phyloP scores from a whole-genome alignment of 2,113 vertebrate species.

The Strix uralensis region DNA sequence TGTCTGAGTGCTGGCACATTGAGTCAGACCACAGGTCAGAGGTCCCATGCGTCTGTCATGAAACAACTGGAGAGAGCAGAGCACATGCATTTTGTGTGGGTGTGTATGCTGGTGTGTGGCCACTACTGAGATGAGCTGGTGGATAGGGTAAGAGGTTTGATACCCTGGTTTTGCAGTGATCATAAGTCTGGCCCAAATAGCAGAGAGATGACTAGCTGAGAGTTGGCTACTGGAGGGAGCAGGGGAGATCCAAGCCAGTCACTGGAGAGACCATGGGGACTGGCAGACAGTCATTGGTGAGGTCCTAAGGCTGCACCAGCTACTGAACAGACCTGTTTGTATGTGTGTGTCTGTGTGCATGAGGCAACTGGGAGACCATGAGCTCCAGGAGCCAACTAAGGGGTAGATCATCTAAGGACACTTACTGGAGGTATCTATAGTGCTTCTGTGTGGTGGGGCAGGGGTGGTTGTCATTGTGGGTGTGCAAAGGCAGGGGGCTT shows the following conservation, averaged over 20 bases:
- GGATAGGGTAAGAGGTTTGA: neutral
- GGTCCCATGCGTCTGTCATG: neutral
- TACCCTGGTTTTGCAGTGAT: neutral
- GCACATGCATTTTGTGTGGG: fast-evolving
- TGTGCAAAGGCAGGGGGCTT: neutral
- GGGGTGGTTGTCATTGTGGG: too few relatives aligned
- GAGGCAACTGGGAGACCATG: neutral
- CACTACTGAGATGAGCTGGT: neutral
- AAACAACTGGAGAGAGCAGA: neutral
- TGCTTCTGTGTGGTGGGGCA: neutral
- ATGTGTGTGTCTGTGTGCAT: neutral
- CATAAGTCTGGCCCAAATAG: neutral
- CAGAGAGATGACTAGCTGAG: neutral
- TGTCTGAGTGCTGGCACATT: neutral
- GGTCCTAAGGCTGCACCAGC: neutral
- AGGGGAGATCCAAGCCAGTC: neutral
- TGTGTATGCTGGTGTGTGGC: too few relatives aligned
- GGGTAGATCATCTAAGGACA: neutral
- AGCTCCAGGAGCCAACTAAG: neutral
- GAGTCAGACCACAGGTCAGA: neutral
- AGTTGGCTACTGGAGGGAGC: neutral
- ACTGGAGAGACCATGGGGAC: neutral
- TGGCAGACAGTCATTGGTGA: neutral
- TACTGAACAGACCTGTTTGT: neutral
- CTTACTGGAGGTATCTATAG: neutral